These are phyloP conservation scores for Boloria selene DNA, from an alignment of 2,888 invertebrate species.

Conservation along the genomic window DNA sequence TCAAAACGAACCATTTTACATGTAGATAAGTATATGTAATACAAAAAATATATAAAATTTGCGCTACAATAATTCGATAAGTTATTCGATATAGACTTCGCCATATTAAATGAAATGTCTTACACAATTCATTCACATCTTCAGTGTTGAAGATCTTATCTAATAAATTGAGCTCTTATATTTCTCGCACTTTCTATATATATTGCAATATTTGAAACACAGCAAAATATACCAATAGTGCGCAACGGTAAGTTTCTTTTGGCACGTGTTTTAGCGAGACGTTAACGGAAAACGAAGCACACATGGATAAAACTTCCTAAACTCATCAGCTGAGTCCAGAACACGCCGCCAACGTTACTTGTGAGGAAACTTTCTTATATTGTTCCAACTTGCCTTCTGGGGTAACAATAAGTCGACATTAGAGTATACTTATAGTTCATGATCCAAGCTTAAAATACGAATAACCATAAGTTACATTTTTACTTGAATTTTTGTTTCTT, in stretches of 20 bases:
- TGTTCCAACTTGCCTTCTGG: constrained; percentile 55
- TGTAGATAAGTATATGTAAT: no score
- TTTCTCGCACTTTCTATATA: constrained; percentile 13
- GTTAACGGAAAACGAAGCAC: constrained; percentile 53
- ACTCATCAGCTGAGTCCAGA: constrained; percentile 71
- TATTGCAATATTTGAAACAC: constrained; percentile 25
- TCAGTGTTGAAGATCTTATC: not conserved
- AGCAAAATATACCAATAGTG: constrained; percentile 28
- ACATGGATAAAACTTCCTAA: constrained; percentile 67
- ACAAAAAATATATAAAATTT: no score
- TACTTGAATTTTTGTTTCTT: not conserved
- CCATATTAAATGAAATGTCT: no score
- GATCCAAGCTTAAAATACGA: constrained; percentile 1
- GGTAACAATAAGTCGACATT: constrained; percentile 49
- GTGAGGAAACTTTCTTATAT: constrained; percentile 68
- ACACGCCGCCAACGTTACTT: constrained; percentile 65
- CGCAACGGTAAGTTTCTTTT: constrained; percentile 27
- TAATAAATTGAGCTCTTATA: not conserved
- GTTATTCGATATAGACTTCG: no score
- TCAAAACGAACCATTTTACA: no score
- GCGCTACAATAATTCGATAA: no score
- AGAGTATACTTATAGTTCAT: constrained; percentile 14
- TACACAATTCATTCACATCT: not conserved
- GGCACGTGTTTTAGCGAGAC: constrained; percentile 41
- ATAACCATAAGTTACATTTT: constrained; percentile 8